Conservation (phyloP, 1,140 invertebrate genomes). For the Elysia chlorotica region DNA sequence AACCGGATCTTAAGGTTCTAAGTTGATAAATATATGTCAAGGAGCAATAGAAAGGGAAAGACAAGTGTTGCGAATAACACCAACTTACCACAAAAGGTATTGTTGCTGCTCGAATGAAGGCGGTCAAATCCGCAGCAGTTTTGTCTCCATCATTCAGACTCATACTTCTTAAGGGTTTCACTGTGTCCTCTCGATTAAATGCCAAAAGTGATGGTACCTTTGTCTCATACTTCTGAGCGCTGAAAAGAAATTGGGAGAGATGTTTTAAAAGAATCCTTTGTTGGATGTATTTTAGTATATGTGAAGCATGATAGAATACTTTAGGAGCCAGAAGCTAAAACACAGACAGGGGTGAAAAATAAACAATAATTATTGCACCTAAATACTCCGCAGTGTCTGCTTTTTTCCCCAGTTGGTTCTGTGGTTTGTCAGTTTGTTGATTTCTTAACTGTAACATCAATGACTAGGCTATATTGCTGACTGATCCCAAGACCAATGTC, state of each 20-base stretch:
- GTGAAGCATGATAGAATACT: background rate
- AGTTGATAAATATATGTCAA: background rate
- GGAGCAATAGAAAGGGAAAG: background rate
- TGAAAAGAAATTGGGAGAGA: background rate
- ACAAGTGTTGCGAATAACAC: background rate
- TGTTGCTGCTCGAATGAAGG: background rate
- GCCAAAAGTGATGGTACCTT: conserved; percentile 7
- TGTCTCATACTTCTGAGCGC: background rate
- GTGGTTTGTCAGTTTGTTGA: too few species aligned
- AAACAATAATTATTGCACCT: too few species aligned
- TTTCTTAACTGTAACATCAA: too few species aligned
- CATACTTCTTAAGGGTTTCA: conserved; percentile 9
- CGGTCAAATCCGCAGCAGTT: too few species aligned
- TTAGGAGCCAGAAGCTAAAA: background rate
- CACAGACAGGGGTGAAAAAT: background rate
- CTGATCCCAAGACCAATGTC: too few species aligned
- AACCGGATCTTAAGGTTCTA: background rate
- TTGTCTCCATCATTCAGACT: too few species aligned
- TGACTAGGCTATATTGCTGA: too few species aligned
- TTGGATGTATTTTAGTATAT: background rate
- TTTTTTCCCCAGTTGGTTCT: too few species aligned
- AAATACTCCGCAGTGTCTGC: too few species aligned
- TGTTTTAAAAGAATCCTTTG: too few species aligned
- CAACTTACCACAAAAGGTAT: background rate
- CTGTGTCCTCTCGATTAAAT: background rate